Evolutionary conservation across 2,888 invertebrate species (phyloP), one percentile per base, ranked within the genome.

Genomic region (Phania funesta): DNA sequence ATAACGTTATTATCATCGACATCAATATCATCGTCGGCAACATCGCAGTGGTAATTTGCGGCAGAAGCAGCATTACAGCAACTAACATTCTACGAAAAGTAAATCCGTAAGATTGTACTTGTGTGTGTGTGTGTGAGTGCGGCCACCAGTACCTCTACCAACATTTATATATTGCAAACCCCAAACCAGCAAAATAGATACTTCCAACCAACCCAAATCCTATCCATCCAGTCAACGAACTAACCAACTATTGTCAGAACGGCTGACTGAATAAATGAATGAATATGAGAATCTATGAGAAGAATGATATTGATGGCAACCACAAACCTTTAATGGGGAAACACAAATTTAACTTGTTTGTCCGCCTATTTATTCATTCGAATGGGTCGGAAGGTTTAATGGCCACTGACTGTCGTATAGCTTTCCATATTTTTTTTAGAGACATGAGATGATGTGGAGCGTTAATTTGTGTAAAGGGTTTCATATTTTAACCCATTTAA

Each of bases 241-340:
- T 26, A 44, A 68, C 20, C 20, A 54, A 11, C 44, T 35, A 54
- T n/a, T 16, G 22, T 62, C 44, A 22, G n/a, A 54, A 65, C 46
- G 35, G 20, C 35, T 65, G 35, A 65, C 18, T 56, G 44, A 44
- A 65, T 64, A 54, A 74, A 44, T 52, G 35, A 77, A 62, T 70
- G 62, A 35, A 35, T 58, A 11, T 71, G 35, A 32, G 26, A 24
- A 35, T 56, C 48, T 29, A 56, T 64, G 38, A 58, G 20, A 65
- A 7, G 71, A 68, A 50, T 67, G 52, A 32, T 70, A 75, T 70
- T 54, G 62, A 80, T 75, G 41, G 62, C 44, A 67, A 38, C 52
- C 65, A 26, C 70, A 68, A 48, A 65, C 46, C 46, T 48, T 79
- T 56, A 74, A 74, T 74, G 54, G 73, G 2, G 41, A 54, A 29